Evolutionary conservation across 1,140 invertebrate genomes (phyloP).

Genomic region (Drosophila jambulina): DNA sequence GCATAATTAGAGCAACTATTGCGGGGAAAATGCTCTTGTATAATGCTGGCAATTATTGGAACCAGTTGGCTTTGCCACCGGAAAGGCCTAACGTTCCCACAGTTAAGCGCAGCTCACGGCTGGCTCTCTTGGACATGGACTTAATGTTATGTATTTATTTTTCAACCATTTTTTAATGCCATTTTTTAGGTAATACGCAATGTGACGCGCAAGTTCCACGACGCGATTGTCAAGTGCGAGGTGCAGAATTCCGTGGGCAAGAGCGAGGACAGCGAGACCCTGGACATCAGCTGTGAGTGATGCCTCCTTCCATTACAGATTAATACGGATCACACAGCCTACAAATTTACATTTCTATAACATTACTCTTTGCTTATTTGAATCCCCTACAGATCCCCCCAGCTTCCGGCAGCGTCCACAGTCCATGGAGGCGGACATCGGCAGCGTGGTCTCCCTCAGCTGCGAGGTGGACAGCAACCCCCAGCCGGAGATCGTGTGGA

Average conservation of each 20-base stretch:
- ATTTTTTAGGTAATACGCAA: slow-evolving; percentile 87
- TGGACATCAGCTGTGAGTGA: slow-evolving; percentile 91
- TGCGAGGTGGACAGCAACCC: slow-evolving; percentile 94
- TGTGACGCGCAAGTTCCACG: slow-evolving; percentile 90
- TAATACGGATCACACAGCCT: too few species aligned
- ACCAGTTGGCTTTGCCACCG: slow-evolving; percentile 63
- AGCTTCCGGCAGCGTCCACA: slow-evolving; percentile 89
- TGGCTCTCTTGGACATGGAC: neutral
- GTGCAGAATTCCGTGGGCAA: slow-evolving; percentile 92
- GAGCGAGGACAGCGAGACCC: slow-evolving; percentile 90
- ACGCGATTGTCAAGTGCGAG: slow-evolving; percentile 92
- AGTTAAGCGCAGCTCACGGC: slow-evolving; percentile 44
- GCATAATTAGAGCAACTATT: slow-evolving; percentile 81
- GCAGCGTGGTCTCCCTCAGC: slow-evolving; percentile 88
- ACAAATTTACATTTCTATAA: neutral
- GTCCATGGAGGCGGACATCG: slow-evolving; percentile 90
- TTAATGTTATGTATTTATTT: slow-evolving; percentile 9
- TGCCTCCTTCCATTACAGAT: neutral
- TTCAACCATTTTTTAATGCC: neutral
- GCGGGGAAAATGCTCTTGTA: slow-evolving; percentile 64
- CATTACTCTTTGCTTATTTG: too few species aligned
- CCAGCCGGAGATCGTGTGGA: slow-evolving; percentile 91
- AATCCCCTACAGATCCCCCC: slow-evolving; percentile 85
- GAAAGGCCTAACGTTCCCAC: slow-evolving; percentile 78
- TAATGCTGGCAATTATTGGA: slow-evolving; percentile 71